Percentiles rank a stretch among this genome's conserved stretches.
Conservation (phyloP, 2,888 invertebrate species). For the Zootermopsis nevadensis region DNA sequence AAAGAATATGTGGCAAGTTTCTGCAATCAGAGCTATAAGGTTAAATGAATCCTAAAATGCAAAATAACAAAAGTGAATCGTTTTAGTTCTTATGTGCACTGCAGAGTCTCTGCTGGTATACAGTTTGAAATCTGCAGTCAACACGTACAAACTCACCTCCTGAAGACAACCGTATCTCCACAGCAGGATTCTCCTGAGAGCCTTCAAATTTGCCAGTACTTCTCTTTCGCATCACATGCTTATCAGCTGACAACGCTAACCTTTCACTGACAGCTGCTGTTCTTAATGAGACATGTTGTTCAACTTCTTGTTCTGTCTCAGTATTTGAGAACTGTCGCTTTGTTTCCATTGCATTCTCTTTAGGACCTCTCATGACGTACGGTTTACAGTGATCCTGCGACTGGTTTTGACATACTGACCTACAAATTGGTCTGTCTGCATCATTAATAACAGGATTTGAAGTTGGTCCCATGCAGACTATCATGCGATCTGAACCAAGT, state of each 20-base stretch:
- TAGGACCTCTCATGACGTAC: not conserved
- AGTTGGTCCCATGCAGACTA: conserved; percentile 33
- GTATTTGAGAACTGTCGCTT: not conserved
- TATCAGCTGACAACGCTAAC: not conserved
- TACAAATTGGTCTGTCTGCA: not conserved
- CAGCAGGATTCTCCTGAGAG: conserved; percentile 14
- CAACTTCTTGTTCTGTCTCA: conserved; percentile 19
- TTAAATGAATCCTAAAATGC: too few relatives aligned
- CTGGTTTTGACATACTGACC: not conserved
- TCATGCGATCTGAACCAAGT: conserved; percentile 43
- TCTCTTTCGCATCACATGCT: not conserved
- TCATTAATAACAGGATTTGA: not conserved
- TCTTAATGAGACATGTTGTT: not conserved
- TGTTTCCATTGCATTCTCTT: not conserved
- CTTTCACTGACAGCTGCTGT: not conserved
- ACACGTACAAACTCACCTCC: conserved; percentile 49
- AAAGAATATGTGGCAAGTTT: too few relatives aligned
- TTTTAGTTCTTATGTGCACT: not conserved
- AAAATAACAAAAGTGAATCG: too few relatives aligned
- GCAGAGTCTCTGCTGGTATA: not conserved
- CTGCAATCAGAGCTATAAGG: too few relatives aligned
- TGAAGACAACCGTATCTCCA: conserved; percentile 53
- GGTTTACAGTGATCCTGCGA: not conserved
- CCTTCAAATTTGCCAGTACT: not conserved
- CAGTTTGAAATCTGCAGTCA: not conserved